phyloP scores from a whole-genome alignment of 2,113 vertebrate species.

The Microcebus murinus region DNA sequence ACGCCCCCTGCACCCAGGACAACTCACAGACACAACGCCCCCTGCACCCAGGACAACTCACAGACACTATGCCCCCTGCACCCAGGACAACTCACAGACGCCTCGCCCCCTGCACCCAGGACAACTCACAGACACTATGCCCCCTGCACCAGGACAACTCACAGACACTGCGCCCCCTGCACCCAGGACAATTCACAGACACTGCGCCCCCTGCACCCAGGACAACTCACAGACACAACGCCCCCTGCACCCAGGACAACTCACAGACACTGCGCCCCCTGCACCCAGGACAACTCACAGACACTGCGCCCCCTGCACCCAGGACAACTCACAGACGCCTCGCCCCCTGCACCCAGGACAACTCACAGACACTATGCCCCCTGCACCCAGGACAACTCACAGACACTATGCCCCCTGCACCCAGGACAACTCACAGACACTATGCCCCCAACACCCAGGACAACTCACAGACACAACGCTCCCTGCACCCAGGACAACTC shows the following conservation, averaged over 20 bases:
- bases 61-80: rapidly evolving
- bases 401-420: too few relatives aligned
- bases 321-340: too few relatives aligned
- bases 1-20: rapidly evolving
- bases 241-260: background rate
- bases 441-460: background rate
- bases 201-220: background rate
- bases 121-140: too few relatives aligned
- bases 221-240: rapidly evolving
- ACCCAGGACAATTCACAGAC: too few relatives aligned
- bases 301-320: rapidly evolving
- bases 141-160: too few relatives aligned
- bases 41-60: background rate
- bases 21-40: background rate
- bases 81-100: too few relatives aligned
- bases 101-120: background rate
- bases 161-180: too few relatives aligned
- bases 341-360: background rate
- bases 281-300: background rate
- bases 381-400: too few relatives aligned
- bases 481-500: too few relatives aligned
- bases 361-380: too few relatives aligned
- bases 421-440: too few relatives aligned
- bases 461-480: rapidly evolving
- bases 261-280: background rate